Evolutionary conservation across 2,113 vertebrate genomes (phyloP), one percentile per base, ranked within the genome.

Genomic region (Sebastes fasciatus): DNA sequence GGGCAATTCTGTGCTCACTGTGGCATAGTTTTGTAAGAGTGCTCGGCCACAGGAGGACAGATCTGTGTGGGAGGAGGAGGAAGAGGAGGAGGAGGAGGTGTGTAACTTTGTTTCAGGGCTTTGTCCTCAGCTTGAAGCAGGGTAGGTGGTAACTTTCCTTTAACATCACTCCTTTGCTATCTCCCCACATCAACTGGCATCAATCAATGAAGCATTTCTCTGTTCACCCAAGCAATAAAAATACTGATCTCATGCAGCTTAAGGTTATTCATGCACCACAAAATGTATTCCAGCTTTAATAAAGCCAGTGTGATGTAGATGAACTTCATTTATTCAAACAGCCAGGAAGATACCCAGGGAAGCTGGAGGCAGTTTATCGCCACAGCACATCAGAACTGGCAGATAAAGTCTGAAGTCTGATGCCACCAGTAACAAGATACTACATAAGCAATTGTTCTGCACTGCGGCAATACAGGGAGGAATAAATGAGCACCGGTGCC

Each of bases 1-100:
- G 74, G 49, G 54, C 80, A 77, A 46, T 40, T 43, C 55, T 84
- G 1, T 64, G 73, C 54, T 88, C 77, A 78, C 63, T 88, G 52
- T 66, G 64, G 34, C 45, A 70, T 19, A 48, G 19, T 77, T 80
- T 63, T 74, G 42, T 52, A 42, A n/a, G 57, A 74, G 64, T 49
- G 21, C 45, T 79, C 45, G 14, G 66, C 74, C 74, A 79, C 19
- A 48, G 67, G 66, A 72, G 68, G 34, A 83, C 45, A 80, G 46
- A 55, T 73, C 60, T 75, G 55, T 74, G 78, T 83, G 65, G 61
- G 49, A 65, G 45, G 67, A 69, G 58, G 51, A 40, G 19, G 57
- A 52, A 16, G 5, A 52, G 52, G 66, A 76, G 66, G 42, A 23
- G 23, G 51, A 52, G 51, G 26, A n/a, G 26, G 64, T 45, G 1